Conservation (phyloP, 2,888 invertebrate species). For the Latrodectus elegans region DNA sequence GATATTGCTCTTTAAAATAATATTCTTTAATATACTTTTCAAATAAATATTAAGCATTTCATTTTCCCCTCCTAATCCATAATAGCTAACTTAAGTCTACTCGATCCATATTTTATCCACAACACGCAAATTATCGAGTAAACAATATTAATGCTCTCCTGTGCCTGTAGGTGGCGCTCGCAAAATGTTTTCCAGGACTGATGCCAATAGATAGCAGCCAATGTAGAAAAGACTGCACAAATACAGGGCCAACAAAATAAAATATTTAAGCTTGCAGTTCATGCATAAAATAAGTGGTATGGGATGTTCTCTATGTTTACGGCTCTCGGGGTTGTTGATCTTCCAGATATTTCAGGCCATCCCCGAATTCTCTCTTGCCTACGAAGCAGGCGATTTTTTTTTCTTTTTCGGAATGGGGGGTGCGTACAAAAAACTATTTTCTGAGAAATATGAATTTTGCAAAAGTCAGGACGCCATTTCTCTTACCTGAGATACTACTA, state of each 20-base stretch:
- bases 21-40: no score
- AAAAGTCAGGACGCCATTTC: no score
- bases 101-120: not conserved
- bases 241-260: slow-evolving; percentile 40
- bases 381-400: no score
- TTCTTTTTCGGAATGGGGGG: no score
- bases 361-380: no score
- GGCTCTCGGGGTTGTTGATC: slow-evolving; percentile 31
- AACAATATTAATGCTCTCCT: slow-evolving; percentile 24
- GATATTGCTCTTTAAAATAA: no score
- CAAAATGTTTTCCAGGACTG: slow-evolving; percentile 9
- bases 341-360: slow-evolving; percentile 37
- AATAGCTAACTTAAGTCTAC: no score
- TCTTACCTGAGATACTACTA: no score
- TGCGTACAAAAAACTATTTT: no score
- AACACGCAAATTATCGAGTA: slow-evolving; percentile 27
- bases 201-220: slow-evolving; percentile 33
- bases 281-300: slow-evolving; percentile 43
- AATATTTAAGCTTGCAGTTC: slow-evolving; percentile 47
- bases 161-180: slow-evolving; percentile 27
- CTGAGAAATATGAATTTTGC: no score
- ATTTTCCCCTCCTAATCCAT: no score
- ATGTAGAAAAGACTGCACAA: slow-evolving; percentile 19
- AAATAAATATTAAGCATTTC: no score
- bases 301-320: slow-evolving; percentile 6